Evolutionary conservation across 1,140 invertebrate genomes (phyloP), one percentile per base, ranked within the genome.

Genomic region (Apis cerana): DNA sequence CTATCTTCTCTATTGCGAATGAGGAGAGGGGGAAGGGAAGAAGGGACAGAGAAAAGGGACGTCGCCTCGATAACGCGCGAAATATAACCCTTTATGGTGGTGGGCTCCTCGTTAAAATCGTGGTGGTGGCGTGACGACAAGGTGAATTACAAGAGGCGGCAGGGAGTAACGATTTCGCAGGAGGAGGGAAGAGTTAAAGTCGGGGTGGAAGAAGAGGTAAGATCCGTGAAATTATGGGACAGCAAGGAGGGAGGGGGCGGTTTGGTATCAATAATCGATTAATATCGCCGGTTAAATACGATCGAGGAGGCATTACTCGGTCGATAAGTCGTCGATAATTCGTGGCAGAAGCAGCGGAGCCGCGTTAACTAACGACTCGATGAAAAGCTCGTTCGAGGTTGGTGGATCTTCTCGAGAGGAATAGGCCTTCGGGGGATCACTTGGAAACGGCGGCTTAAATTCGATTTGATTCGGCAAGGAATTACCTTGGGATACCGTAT

Each of bases 331-430:
- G 59, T 59, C 59, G 82, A 83, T 83, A 83, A 80, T 43, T 71
- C 23, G 61, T 17, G 50, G 23, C 68, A n/a, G 74, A 50, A 50
- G n/a, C 56, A 50, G 75, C 52, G 33, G 61, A 69, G 59, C 67
- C 79, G 33, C 33, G 86, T 83, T 91, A 93, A 94, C 91, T 93
- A 93, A 93, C 90, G 93, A 92, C 92, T 93, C 92, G 91, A 94
- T 94, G 92, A 94, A 94, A 94, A 92, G 86, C 93, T 94, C 93
- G 84, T 93, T 93, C 90, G 48, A 85, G 1, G 54, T 27, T 23
- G 10, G 11, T 13, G 67, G 72, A 59, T 43, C 70, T 77, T 80
- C 79, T 62, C 21, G 67, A 56, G 27, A 21, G 11, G 75, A 70
- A 80, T 85, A 81, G 79, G 85, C 56, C 27, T 7, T 52, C 48